Base-by-base conservation (phyloP, 2,888 invertebrate species). In the Chrysotoxum bicinctum region DNA sequence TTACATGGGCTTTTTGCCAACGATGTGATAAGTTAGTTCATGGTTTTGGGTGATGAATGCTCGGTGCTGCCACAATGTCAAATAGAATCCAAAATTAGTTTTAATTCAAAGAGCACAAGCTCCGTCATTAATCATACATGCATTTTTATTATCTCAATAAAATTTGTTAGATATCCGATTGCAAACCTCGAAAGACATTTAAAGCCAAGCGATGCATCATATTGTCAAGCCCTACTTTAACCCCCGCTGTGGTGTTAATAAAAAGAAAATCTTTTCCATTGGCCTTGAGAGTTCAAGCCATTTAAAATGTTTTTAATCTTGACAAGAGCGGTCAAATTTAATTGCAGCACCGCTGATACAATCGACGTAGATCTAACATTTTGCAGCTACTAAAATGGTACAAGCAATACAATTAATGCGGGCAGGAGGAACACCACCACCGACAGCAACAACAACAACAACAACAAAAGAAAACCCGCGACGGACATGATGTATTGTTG, bases 321-420 rank as follows among this genome's bases (percentile, higher is more conserved):
- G 83, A 84, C 74, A 83, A 66, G 74, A 83, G 73, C 62, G 83
- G 64, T 79, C 78, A 56, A 79, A 74, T 74, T 78, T 78, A 78
- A 79, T 79, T 83, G 74, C 77, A 60, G 35, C 77, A 54, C 70
- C 14, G 43, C 78, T 70, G 79, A 79, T 79, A 58, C 74, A 79
- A 84, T 84, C 83, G 26, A 66, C 64, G 70, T 66, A 66, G 50
- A 75, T 84, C 83, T 84, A 84, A 84, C 83, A 84, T 79, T 83
- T 83, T 74, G 73, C 78, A 45, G 74, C 54, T 83, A 84, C 79
- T 75, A 70, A 84, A 84, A 75, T 74, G 74, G 58, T 77, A 84
- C 83, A 84, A 70, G 83, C 75, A 66, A 66, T 84, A 79, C 83
- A 75, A 79, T 84, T 79, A 84, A 79, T 60, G 78, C 60, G 43